These are phyloP conservation scores for Pseudomyrmex flavicornis DNA, from an alignment of 1,140 invertebrate species.

Conservation along the genomic window DNA sequence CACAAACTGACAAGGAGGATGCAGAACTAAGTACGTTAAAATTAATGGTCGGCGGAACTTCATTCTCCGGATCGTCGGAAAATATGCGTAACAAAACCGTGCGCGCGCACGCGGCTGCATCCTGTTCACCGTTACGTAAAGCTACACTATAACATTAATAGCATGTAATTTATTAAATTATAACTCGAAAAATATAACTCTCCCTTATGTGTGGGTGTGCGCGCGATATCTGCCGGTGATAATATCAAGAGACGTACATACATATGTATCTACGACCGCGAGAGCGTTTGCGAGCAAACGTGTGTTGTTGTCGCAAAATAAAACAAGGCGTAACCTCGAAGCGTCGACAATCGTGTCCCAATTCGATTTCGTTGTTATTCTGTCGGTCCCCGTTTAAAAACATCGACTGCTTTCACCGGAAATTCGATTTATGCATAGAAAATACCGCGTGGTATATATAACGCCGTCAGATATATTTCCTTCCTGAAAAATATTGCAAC, in stretches of 20 bases:
- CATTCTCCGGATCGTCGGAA: constrained; percentile 44
- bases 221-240: neutral
- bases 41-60: constrained; percentile 72
- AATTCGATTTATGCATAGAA: constrained; percentile 17
- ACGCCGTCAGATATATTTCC: constrained; percentile 3
- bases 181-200: constrained; percentile 39
- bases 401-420: neutral
- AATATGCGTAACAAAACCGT: constrained; percentile 63
- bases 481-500: neutral
- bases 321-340: neutral
- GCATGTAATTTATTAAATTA: constrained; percentile 54
- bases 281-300: neutral
- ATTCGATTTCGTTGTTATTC: constrained; percentile 32
- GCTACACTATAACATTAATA: constrained; percentile 39
- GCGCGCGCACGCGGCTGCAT: constrained; percentile 25
- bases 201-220: neutral
- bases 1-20: constrained; percentile 63
- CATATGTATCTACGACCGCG: too few relatives aligned
- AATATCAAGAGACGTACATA: constrained; percentile 17
- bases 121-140: constrained; percentile 11
- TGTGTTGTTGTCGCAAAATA: constrained; percentile 4
- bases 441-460: neutral
- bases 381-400: constrained; percentile 31
- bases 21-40: constrained; percentile 64
- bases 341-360: constrained; percentile 1